Percentiles rank a stretch among this genome's conserved stretches.
Conservation (phyloP, 2,113 vertebrate genomes). For the Paedocypris sp. region DNA sequence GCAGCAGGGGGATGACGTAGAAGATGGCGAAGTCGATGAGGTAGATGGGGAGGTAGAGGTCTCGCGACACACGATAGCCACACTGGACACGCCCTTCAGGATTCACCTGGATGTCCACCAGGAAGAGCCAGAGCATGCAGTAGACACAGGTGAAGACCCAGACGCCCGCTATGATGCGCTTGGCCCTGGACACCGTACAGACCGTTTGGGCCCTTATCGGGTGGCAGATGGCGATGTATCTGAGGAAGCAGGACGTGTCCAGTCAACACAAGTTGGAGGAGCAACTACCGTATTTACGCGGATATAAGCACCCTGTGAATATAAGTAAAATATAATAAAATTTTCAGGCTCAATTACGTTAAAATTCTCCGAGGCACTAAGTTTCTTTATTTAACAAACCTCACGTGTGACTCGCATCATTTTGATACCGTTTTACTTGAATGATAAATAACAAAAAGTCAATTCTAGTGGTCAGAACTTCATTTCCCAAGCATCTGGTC, state of each 20-base stretch:
- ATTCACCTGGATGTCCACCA: conserved; percentile 65
- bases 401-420: too few relatives aligned
- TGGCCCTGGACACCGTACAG: conserved; percentile 66
- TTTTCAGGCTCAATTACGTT: too few relatives aligned
- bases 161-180: conserved; percentile 56
- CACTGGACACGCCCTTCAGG: conserved; percentile 55
- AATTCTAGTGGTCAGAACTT: too few relatives aligned
- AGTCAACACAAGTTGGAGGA: too few relatives aligned
- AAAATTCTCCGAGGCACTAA: too few relatives aligned
- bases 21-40: conserved; percentile 72
- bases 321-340: too few relatives aligned
- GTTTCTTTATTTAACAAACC: too few relatives aligned
- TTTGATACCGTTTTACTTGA: too few relatives aligned
- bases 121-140: conserved; percentile 73
- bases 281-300: too few relatives aligned
- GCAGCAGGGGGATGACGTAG: conserved; percentile 62
- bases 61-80: conserved; percentile 65
- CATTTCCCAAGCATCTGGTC: too few relatives aligned
- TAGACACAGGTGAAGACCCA: conserved; percentile 66
- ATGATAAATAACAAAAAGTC: too few relatives aligned
- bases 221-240: conserved; percentile 70
- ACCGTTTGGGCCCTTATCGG: conserved; percentile 63
- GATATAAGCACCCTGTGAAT: too few relatives aligned
- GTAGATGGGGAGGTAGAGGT: conserved; percentile 74
- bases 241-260: conserved; percentile 32